Conservation (phyloP, 1,140 invertebrate genomes). For the Pseudomyrmex pallidus region DNA sequence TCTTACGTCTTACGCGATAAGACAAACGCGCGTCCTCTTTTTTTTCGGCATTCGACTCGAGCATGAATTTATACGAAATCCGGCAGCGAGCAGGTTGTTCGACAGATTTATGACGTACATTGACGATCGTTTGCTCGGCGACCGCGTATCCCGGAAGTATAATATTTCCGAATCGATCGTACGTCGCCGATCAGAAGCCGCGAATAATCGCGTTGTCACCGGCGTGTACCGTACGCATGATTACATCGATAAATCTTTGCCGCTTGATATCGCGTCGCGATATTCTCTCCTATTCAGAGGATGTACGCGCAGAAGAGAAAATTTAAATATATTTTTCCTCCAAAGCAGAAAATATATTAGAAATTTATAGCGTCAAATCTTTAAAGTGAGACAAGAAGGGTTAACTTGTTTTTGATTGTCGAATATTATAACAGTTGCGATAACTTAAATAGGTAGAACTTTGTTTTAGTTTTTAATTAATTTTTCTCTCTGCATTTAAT, state of each 20-base stretch:
- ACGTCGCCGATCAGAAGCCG: slow-evolving; percentile 64
- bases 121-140: slow-evolving; percentile 68
- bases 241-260: slow-evolving; percentile 69
- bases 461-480: no score
- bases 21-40: neutral
- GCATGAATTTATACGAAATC: slow-evolving; percentile 60
- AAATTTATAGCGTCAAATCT: no score
- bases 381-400: no score
- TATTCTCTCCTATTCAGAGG: neutral
- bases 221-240: slow-evolving; percentile 68
- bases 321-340: slow-evolving; percentile 20
- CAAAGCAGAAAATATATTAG: neutral
- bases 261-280: neutral
- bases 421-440: no score
- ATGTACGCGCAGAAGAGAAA: neutral
- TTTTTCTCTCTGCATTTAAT: no score
- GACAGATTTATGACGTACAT: slow-evolving; percentile 71
- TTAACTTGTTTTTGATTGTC: no score
- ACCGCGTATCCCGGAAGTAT: slow-evolving; percentile 64
- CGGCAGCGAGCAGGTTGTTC: slow-evolving; percentile 61
- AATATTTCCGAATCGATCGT: slow-evolving; percentile 73
- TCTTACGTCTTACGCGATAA: neutral
- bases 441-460: no score
- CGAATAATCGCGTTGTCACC: slow-evolving; percentile 64
- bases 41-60: slow-evolving; percentile 36